phyloP scores from a whole-genome alignment of 1,140 invertebrate genomes.

The Vanessa tameamea region DNA sequence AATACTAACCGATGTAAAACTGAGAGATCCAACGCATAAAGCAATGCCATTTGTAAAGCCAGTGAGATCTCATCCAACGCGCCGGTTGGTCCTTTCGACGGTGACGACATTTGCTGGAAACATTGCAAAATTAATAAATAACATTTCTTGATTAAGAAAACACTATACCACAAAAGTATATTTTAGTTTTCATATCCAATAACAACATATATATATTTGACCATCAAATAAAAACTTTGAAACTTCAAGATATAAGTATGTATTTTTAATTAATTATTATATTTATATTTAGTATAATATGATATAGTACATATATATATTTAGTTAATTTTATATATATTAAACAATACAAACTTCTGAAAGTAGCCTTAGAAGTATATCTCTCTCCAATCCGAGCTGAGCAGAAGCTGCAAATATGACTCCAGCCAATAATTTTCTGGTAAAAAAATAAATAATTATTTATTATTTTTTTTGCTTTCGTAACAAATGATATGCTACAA shows the following conservation, averaged over 20 bases:
- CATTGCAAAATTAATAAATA: constrained; percentile 19
- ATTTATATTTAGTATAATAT: too few species aligned
- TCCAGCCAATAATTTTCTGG: constrained; percentile 87
- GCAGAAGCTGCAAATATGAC: constrained; percentile 93
- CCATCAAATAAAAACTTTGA: too few species aligned
- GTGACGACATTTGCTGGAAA: constrained; percentile 63
- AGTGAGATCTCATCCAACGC: constrained; percentile 89
- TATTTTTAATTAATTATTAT: too few species aligned
- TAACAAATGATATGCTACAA: too few species aligned
- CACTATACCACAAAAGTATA: too few species aligned
- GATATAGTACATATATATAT: too few species aligned
- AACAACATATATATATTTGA: too few species aligned
- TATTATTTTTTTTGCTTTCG: neutral
- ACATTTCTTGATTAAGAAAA: too few species aligned
- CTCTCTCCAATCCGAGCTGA: constrained; percentile 88
- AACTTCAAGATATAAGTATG: too few species aligned
- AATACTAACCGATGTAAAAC: constrained; percentile 82
- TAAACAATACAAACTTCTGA: constrained; percentile 53
- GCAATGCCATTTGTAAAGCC: constrained; percentile 89
- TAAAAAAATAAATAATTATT: constrained; percentile 21
- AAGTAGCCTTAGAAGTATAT: constrained; percentile 62
- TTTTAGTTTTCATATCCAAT: too few species aligned
- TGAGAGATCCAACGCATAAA: constrained; percentile 92
- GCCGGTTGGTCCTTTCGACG: constrained; percentile 73
- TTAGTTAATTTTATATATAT: too few species aligned